Conservation (phyloP, 2,888 invertebrate species). For the Patella ulyssiponensis region DNA sequence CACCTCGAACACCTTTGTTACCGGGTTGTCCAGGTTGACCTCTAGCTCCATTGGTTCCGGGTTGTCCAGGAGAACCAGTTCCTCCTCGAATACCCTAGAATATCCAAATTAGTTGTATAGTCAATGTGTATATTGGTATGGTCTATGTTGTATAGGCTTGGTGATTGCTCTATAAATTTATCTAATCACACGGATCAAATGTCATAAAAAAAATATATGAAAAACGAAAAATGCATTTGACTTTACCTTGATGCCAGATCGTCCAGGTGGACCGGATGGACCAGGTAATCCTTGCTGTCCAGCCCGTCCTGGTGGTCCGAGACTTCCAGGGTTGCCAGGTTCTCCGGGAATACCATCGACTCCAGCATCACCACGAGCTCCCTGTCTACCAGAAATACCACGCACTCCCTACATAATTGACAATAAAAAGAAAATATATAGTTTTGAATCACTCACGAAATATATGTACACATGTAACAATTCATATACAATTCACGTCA, state of each 20-base stretch:
- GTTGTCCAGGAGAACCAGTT: constrained; percentile 80
- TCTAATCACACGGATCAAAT: no score
- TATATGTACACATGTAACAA: no score
- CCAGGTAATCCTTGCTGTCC: constrained; percentile 58
- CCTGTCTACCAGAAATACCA: constrained; percentile 76
- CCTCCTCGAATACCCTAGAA: constrained; percentile 72
- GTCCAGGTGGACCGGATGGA: constrained; percentile 53
- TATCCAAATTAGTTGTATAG: background rate
- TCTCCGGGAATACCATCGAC: constrained; percentile 76
- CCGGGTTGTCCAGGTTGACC: constrained; percentile 81
- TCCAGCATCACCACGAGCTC: constrained; percentile 71
- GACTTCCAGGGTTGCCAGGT: constrained; percentile 79
- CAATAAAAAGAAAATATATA: background rate
- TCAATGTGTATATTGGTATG: no score
- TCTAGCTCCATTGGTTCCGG: constrained; percentile 82
- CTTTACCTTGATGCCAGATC: constrained; percentile 54
- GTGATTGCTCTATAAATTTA: no score
- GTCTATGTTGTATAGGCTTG: no score
- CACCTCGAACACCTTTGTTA: constrained; percentile 53
- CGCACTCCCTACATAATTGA: constrained; percentile 37
- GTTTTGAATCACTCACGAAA: background rate
- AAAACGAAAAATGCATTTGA: background rate
- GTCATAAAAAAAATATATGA: no score
- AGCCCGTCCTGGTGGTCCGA: constrained; percentile 54
- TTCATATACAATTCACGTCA: no score